Conservation (phyloP, 2,113 vertebrate genomes). For the Phaethon lepturus region DNA sequence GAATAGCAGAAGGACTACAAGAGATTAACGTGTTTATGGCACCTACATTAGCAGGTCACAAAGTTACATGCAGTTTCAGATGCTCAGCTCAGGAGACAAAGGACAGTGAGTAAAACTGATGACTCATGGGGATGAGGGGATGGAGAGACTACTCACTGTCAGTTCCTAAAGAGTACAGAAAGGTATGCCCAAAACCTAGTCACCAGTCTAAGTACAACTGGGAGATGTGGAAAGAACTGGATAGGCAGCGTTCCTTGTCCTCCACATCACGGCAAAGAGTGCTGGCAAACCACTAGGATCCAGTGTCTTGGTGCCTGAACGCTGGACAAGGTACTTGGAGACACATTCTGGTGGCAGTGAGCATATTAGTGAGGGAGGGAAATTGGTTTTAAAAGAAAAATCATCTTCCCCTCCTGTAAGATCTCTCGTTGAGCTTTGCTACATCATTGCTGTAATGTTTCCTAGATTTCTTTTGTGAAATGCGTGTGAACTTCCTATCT, state of each 20-base stretch:
- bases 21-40: neutral
- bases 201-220: neutral
- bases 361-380: neutral
- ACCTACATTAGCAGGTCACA: neutral
- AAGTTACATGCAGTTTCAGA: neutral
- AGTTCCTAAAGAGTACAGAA: neutral
- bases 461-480: neutral
- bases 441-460: neutral
- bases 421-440: neutral
- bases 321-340: neutral
- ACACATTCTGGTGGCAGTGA: neutral
- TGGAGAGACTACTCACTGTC: neutral
- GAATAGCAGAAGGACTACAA: neutral
- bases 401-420: neutral
- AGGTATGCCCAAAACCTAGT: neutral
- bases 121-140: neutral
- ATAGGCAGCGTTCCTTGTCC: neutral
- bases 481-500: accelerated
- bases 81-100: neutral
- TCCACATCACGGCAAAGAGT: neutral
- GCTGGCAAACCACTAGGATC: neutral
- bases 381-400: neutral
- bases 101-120: neutral
- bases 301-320: neutral
- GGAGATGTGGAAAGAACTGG: neutral